phyloP scores from a whole-genome alignment of 2,797 vertebrate species.

The Gymnothorax reevesii region DNA sequence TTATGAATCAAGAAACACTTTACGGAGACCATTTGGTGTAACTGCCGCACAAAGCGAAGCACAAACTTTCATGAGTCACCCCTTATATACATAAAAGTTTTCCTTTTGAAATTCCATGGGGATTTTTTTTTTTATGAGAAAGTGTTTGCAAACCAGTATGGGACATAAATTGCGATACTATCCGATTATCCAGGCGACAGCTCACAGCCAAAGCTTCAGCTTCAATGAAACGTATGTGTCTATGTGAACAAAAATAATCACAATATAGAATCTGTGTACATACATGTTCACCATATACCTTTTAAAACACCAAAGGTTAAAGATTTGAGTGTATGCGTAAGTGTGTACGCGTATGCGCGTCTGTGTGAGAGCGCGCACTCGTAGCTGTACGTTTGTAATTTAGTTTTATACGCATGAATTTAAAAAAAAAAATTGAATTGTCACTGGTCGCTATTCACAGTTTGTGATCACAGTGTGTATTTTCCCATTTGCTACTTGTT shows the following conservation, averaged over 20 bases:
- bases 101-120: constrained; percentile 5
- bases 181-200: constrained; percentile 24
- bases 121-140: neutral
- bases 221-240: constrained; percentile 47
- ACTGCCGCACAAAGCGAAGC: constrained; percentile 48
- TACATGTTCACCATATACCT: constrained; percentile 52
- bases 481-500: constrained; percentile 52
- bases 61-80: constrained; percentile 47
- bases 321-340: constrained; percentile 33
- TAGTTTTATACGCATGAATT: constrained; percentile 47
- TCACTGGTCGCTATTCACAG: constrained; percentile 60
- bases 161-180: constrained; percentile 28
- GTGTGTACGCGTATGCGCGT: neutral
- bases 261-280: constrained; percentile 45
- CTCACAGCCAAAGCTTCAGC: constrained; percentile 33
- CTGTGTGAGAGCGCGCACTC: neutral
- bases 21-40: no score
- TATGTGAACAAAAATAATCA: constrained; percentile 49
- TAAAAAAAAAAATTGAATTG: constrained; percentile 32
- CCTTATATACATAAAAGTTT: constrained; percentile 17
- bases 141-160: constrained; percentile 21
- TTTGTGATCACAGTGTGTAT: constrained; percentile 65
- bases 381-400: constrained; percentile 46
- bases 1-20: no score
- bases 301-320: constrained; percentile 53